Evolutionary conservation across 2,113 vertebrate genomes (phyloP).

Genomic region (Phyllostomus hastatus): DNA sequence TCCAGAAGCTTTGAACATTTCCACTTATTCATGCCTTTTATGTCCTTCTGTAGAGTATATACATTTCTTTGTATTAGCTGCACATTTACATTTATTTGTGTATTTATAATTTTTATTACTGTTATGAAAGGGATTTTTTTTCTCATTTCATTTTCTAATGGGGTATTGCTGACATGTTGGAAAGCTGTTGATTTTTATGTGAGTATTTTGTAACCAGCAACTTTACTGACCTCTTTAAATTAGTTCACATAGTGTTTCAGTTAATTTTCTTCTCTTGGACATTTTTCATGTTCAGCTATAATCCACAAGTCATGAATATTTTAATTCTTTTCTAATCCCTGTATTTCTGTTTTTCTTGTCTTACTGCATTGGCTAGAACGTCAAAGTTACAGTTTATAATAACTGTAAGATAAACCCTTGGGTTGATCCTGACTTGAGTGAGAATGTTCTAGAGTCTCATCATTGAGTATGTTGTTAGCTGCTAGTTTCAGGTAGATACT

Average conservation of each 20-base stretch:
- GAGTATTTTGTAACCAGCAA: not conserved
- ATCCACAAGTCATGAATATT: not conserved
- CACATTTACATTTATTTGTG: not conserved
- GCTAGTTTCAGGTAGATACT: not conserved
- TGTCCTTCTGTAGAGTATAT: not conserved
- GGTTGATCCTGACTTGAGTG: not conserved
- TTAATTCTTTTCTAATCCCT: not conserved
- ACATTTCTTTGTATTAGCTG: not conserved
- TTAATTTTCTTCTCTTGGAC: not conserved
- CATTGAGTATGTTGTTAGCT: not conserved
- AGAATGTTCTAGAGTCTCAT: not conserved
- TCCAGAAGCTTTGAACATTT: not conserved
- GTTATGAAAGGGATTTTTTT: not conserved
- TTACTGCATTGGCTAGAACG: conserved; percentile 12
- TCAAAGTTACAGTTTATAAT: not conserved
- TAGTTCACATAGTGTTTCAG: not conserved
- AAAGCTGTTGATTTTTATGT: not conserved
- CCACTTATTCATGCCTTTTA: not conserved
- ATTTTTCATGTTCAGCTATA: not conserved
- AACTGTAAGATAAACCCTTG: not conserved
- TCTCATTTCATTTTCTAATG: conserved; percentile 10
- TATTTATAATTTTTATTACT: not conserved
- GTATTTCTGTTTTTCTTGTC: conserved; percentile 22
- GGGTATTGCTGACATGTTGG: not conserved
- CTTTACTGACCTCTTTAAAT: not conserved